Percentiles rank a stretch among this genome's conserved stretches.
phyloP scores from a whole-genome alignment of 2,797 vertebrate genomes.

The Pogoniulus pusillus region DNA sequence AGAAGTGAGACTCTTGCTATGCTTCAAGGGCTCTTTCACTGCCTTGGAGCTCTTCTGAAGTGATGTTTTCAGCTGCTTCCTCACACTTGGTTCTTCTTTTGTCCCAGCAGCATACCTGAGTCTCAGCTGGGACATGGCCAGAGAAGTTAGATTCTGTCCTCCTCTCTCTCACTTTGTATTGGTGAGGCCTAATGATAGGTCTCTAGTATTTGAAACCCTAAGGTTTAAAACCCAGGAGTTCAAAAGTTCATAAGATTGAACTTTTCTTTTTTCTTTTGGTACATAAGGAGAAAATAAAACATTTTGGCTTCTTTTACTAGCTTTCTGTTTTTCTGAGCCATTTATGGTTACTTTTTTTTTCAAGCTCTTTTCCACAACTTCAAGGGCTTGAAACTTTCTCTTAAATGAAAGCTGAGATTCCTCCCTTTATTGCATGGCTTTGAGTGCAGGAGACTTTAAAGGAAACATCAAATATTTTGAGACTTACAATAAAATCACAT shows the following conservation, averaged over 20 bases:
- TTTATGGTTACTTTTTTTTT: conserved; percentile 37
- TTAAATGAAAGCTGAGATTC: conserved; percentile 63
- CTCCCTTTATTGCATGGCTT: conserved; percentile 57
- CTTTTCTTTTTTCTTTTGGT: conserved; percentile 40
- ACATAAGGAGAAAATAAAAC: conserved; percentile 53
- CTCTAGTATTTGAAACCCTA: conserved; percentile 28
- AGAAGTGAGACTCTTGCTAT: not conserved
- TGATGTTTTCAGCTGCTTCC: not conserved
- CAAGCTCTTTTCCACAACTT: conserved; percentile 33
- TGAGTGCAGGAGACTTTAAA: conserved; percentile 55
- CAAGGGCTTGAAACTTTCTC: conserved; percentile 47
- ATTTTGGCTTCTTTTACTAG: conserved; percentile 45
- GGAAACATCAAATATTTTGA: conserved; percentile 61
- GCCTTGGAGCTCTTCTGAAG: not conserved
- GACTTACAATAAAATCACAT: conserved; percentile 36
- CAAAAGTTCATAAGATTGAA: conserved; percentile 45
- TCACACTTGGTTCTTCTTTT: not conserved
- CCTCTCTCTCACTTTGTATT: not conserved
- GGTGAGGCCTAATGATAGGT: conserved; percentile 20
- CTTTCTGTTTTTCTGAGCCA: conserved; percentile 54
- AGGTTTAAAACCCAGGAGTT: conserved; percentile 42
- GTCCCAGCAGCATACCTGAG: not conserved
- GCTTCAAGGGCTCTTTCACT: not conserved
- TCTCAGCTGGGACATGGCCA: not conserved
- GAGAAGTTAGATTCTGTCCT: not conserved